Base-by-base conservation (phyloP, 2,113 vertebrate genomes). In the Megaceryle maxima region DNA sequence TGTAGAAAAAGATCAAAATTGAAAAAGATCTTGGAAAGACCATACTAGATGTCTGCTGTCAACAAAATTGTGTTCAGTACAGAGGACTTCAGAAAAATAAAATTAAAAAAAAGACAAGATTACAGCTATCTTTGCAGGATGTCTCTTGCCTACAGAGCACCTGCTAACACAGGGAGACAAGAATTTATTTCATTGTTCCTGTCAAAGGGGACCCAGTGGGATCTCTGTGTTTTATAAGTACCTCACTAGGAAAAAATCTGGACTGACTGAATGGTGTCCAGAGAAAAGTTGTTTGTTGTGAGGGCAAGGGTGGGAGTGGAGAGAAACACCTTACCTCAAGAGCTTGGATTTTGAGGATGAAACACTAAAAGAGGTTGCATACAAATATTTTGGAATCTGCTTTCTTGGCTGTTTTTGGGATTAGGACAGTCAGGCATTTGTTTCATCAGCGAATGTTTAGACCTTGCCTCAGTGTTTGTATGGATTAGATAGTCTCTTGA, bases 401-500 rank as follows among this genome's bases (percentile, higher is more conserved):
- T 84, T 94, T 84, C 37, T 89, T 94, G 66, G 4, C 53, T 87
- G 48, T 75, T 92, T 87, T 84, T 21, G 57, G 59, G 35, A 41
- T 89, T 53, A 57, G 57, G 74, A 79, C 26, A 44, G 60, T 78
- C 53, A 72, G 44, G 35, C 69, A 53, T 73, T 88, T 91, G 69
- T 89, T 95, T 82, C n/a, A 68, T 20, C 0, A 0, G 59, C 69
- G 74, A 69, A 60, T 50, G n/a, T 91, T 94, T 85, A 89, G 70
- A 76, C 13, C 74, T 50, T 85, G 57, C 57, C 53, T 79, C 77
- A 57, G 18, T 82, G 66, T 94, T 92, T 92, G 57, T 84, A 64
- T 87, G 89, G 39, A 82, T 92, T 91, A 89, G 87, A 89, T 79
- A 84, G 89, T 96, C 81, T 97, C 91, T 92, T 96, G 93, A 94